Conservation (phyloP, 2,113 vertebrate species). For the Muntiacus muntjak region DNA sequence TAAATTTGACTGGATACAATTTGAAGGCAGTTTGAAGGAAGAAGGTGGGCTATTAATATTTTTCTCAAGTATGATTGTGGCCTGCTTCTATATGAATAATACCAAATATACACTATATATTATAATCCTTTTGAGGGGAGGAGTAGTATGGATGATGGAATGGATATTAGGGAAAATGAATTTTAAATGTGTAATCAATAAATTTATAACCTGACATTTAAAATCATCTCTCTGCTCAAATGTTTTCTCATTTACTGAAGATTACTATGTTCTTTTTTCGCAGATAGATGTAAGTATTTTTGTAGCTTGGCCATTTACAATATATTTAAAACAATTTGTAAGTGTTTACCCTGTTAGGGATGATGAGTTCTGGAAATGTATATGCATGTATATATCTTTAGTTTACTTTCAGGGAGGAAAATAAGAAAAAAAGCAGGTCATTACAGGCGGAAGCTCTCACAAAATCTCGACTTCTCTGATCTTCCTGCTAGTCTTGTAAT, state of each 20-base stretch:
- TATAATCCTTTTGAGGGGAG: not conserved
- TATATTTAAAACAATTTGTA: slow-evolving; percentile 29
- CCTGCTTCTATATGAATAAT: not conserved
- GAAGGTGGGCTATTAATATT: not conserved
- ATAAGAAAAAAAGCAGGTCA: not conserved
- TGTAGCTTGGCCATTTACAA: not conserved
- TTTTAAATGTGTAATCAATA: slow-evolving; percentile 7
- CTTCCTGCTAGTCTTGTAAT: slow-evolving; percentile 41
- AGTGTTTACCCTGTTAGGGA: not conserved
- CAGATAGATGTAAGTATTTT: not conserved
- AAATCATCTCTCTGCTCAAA: not conserved
- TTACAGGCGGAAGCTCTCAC: not conserved
- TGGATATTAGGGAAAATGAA: not conserved
- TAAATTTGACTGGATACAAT: slow-evolving; percentile 13
- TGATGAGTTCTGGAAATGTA: not conserved
- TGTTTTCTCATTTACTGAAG: not conserved
- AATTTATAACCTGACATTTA: slow-evolving; percentile 5
- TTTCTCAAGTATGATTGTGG: slow-evolving; percentile 9
- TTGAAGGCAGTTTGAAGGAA: not conserved
- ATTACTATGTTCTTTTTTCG: slow-evolving; percentile 30
- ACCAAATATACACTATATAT: not conserved
- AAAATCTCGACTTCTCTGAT: slow-evolving; percentile 34
- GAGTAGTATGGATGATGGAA: not conserved
- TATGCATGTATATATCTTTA: not conserved
- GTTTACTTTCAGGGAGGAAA: slow-evolving; percentile 24